Base-by-base conservation (phyloP, 2,888 invertebrate genomes). In the Balanococcus diminutus region DNA sequence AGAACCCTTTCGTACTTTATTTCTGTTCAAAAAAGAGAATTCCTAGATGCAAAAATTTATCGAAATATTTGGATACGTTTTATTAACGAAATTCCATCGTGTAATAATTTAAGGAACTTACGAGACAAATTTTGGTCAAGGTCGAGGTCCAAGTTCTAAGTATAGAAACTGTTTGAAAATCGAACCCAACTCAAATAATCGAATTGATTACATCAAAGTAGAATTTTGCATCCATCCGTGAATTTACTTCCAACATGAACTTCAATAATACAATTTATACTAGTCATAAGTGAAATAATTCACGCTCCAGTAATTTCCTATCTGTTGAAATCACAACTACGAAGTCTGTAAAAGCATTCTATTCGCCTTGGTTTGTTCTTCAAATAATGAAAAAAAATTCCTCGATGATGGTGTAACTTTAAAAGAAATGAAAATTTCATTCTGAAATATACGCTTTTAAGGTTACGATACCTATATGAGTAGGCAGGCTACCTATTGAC, bases 211-310 rank as follows among this genome's bases (percentile, higher is more conserved):
- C 28, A 36, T 79, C 36, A 36, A 79, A 79, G 75, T 28, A 36
- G 19, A 36, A 16, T 36, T 36, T 36, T 79, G 32, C 32, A 79
- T 79, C 11, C 75, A 79, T 19, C 75, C 75, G 75, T 79, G 75
- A 79, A 79, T 79, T 79, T 36, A 79, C 36, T 79, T 36, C 75
- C n/a, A 79, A 14, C 31, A 79, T 79, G 36, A 36, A 79, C 75
- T 67, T 67, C 4, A n/a, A 67, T 28, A 67, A 67, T 67, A 67
- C 67, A 36, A 22, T 36, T 36, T 79, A 19, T 36, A 36, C 75
- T 36, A 36, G 75, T 36, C 75, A 36, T 79, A 36, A 19, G 75
- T 32, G 36, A 79, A 36, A 79, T 36, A 36, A 19, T 79, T 79
- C 22, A 79, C 75, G 75, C 75, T 36, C 22, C 36, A 36, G 75